These are phyloP conservation scores for Agrochola lychnidis DNA, from an alignment of 2,888 invertebrate genomes.

Conservation along the genomic window DNA sequence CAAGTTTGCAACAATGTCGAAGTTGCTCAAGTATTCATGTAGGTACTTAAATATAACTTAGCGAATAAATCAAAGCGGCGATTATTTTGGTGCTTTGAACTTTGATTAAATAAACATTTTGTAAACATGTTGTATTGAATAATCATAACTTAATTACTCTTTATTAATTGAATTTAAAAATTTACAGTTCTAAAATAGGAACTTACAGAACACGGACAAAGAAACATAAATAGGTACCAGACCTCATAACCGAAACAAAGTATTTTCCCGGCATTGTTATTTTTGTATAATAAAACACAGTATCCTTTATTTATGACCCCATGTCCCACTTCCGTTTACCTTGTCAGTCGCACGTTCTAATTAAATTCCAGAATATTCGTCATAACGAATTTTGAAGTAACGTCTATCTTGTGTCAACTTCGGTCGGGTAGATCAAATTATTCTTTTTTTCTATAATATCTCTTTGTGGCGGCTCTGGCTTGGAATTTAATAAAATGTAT, in stretches of 20 bases:
- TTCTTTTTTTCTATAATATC: slow-evolving; percentile 51
- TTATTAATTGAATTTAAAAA: slow-evolving; percentile 32
- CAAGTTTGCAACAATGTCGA: slow-evolving; percentile 44
- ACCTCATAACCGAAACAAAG: slow-evolving; percentile 1
- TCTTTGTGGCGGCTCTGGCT: slow-evolving; percentile 51
- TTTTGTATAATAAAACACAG: slow-evolving; percentile 22
- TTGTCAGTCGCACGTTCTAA: slow-evolving; percentile 49
- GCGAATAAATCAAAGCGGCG: slow-evolving; percentile 51
- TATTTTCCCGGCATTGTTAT: slow-evolving; percentile 15
- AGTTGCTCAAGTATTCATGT: slow-evolving; percentile 56
- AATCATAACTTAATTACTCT: slow-evolving; percentile 27
- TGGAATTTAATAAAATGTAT: slow-evolving; percentile 64
- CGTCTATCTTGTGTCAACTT: slow-evolving; percentile 62
- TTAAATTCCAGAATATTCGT: slow-evolving; percentile 63
- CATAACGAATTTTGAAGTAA: slow-evolving; percentile 50
- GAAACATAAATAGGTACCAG: background rate
- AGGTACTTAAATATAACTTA: slow-evolving; percentile 52
- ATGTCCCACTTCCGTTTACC: slow-evolving; percentile 35
- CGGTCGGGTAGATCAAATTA: slow-evolving; percentile 60
- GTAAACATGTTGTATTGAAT: slow-evolving; percentile 21
- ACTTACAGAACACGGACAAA: background rate
- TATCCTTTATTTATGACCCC: slow-evolving; percentile 35
- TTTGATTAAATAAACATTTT: slow-evolving; percentile 55
- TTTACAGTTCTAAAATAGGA: slow-evolving; percentile 1
- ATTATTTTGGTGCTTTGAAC: slow-evolving; percentile 39